Evolutionary conservation across 2,797 vertebrate genomes (phyloP).

Genomic region (Lacerta agilis): DNA sequence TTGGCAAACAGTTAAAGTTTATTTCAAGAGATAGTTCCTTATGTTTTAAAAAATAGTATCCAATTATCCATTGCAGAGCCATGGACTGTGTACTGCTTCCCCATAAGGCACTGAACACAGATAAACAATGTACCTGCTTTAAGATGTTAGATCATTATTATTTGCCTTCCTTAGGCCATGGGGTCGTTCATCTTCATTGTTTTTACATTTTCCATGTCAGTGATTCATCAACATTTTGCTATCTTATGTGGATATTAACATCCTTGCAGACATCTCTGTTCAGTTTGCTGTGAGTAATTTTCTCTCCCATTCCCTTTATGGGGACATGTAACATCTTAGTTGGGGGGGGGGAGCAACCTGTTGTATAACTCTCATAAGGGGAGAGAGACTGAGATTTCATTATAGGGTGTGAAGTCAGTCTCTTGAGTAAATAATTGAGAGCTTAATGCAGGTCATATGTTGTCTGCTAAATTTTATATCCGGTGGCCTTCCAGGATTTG

Average conservation of each 20-base stretch:
- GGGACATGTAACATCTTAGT: neutral
- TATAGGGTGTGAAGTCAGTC: neutral
- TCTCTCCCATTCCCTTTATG: neutral
- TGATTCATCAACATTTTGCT: neutral
- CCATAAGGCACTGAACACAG: neutral
- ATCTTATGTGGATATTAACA: neutral
- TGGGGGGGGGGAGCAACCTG: neutral
- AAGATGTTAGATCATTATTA: neutral
- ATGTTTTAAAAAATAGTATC: neutral
- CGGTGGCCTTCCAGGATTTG: no score
- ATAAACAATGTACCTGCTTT: neutral
- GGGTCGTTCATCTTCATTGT: neutral
- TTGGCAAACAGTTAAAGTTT: conserved; percentile 7
- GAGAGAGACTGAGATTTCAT: neutral
- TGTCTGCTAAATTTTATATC: neutral
- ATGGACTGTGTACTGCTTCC: neutral
- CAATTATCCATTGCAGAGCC: conserved; percentile 8
- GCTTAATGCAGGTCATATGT: neutral
- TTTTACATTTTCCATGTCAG: neutral
- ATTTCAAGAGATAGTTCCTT: neutral
- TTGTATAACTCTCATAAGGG: neutral
- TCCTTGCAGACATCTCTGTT: neutral
- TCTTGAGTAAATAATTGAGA: neutral
- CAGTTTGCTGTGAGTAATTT: neutral
- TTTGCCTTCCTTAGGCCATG: neutral